phyloP scores from a whole-genome alignment of 2,888 invertebrate genomes.

The Tetragonisca angustula region DNA sequence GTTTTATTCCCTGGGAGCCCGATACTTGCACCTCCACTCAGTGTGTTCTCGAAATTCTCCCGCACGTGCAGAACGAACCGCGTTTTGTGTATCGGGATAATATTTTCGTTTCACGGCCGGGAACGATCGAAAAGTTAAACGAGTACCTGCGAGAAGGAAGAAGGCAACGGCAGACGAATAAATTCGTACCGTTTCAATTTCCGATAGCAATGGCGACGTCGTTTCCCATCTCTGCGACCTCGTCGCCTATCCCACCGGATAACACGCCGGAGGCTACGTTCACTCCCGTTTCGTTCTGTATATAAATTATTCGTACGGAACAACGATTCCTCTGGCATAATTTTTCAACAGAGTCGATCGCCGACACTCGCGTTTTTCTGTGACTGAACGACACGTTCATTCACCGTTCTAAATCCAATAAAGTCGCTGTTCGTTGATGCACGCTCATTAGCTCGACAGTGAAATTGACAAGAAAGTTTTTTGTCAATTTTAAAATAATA shows the following conservation, averaged over 20 bases:
- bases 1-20: too few relatives aligned
- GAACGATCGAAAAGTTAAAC: conserved; percentile 45
- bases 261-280: conserved; percentile 44
- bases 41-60: conserved; percentile 35
- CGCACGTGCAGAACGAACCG: not conserved
- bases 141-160: conserved; percentile 30
- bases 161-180: conserved; percentile 55
- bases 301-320: conserved; percentile 68
- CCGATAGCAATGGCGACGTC: conserved; percentile 65
- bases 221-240: conserved; percentile 7
- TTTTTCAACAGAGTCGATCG: conserved; percentile 33
- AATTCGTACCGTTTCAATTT: conserved; percentile 73
- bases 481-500: not conserved
- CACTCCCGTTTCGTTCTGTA: conserved; percentile 67
- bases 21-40: conserved; percentile 8
- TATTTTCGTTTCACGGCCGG: conserved; percentile 27
- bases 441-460: not conserved
- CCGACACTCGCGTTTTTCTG: not conserved
- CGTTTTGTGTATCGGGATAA: conserved; percentile 1
- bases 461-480: not conserved
- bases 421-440: conserved; percentile 13
- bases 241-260: too few relatives aligned
- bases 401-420: not conserved
- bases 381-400: not conserved
- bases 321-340: conserved; percentile 53